These are phyloP conservation scores for Tenthredo livida DNA, from an alignment of 2,888 invertebrate genomes.

Conservation along the genomic window DNA sequence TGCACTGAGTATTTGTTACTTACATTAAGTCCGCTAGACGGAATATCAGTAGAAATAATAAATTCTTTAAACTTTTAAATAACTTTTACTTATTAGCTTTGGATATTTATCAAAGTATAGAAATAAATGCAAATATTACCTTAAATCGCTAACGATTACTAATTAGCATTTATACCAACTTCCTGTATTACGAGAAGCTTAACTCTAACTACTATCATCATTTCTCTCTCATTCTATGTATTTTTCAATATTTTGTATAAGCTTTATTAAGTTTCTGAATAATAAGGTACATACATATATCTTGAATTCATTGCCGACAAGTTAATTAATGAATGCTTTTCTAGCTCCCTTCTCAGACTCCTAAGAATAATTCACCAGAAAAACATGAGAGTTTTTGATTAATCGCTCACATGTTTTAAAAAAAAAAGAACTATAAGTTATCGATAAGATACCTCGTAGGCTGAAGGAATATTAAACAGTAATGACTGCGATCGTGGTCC, in stretches of 20 bases:
- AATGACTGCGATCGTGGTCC: neutral
- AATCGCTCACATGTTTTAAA: slow-evolving; percentile 13
- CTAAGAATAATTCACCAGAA: neutral
- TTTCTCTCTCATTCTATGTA: neutral
- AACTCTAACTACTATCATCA: neutral
- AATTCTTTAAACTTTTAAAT: neutral
- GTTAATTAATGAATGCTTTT: neutral
- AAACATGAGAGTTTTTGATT: slow-evolving; percentile 10
- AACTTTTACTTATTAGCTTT: slow-evolving; percentile 13
- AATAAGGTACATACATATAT: neutral
- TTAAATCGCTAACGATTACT: neutral
- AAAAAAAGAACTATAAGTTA: neutral
- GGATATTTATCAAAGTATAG: slow-evolving; percentile 27
- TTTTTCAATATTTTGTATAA: slow-evolving; percentile 33
- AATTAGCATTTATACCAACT: slow-evolving; percentile 19
- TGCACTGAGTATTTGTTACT: slow-evolving; percentile 30
- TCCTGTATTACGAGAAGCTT: neutral
- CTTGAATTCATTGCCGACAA: neutral
- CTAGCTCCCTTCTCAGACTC: neutral
- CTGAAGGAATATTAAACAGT: neutral
- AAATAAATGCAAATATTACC: slow-evolving; percentile 5
- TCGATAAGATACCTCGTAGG: neutral
- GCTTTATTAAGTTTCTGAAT: slow-evolving; percentile 21
- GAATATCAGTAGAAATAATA: neutral
- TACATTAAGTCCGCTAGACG: neutral